These are phyloP conservation scores for Uropsilus gracilis DNA, from an alignment of 2,113 vertebrate genomes.

Conservation along the genomic window DNA sequence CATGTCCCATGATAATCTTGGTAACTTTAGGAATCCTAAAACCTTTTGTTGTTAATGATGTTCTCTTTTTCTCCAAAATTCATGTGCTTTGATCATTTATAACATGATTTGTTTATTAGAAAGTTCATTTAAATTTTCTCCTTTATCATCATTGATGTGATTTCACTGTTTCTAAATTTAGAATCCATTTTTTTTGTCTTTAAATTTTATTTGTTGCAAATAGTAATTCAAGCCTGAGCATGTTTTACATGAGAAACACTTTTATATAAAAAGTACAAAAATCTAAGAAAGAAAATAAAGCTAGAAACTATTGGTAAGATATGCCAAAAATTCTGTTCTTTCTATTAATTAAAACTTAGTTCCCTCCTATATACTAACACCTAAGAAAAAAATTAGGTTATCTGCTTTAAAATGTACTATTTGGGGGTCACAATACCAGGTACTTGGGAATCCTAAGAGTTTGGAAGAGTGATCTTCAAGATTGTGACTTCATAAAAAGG, in stretches of 20 bases:
- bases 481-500: conserved; percentile 36
- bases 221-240: background rate
- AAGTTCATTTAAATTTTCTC: conserved; percentile 1
- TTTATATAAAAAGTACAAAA: background rate
- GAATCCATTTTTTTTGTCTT: background rate
- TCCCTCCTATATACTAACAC: background rate
- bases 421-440: background rate
- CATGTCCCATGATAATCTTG: background rate
- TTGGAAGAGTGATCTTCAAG: background rate
- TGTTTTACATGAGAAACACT: conserved; percentile 34
- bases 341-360: conserved; percentile 43
- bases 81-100: background rate
- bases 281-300: background rate
- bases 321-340: background rate
- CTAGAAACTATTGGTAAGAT: background rate
- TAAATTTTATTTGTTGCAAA: conserved; percentile 20
- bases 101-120: background rate
- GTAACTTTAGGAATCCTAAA: conserved; percentile 40
- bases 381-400: background rate
- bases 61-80: conserved; percentile 43
- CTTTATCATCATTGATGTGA: background rate
- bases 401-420: background rate
- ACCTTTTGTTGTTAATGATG: background rate
- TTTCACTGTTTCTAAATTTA: background rate
- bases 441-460: background rate